Base-by-base conservation (phyloP, 2,113 vertebrate genomes). In the Hippocampus barbouri region DNA sequence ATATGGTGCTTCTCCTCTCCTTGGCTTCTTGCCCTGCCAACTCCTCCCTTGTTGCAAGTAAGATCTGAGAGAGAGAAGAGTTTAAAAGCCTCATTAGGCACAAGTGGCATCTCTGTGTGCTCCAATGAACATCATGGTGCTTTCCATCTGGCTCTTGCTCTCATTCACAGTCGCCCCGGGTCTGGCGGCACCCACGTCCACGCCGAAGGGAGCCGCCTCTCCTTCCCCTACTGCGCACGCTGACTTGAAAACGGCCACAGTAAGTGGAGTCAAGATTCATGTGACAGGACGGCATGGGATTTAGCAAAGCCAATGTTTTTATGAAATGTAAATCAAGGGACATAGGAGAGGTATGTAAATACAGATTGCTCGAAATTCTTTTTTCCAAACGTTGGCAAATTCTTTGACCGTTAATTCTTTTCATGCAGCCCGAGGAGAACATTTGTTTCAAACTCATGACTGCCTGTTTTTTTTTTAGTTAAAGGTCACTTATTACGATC, bases 61-160 rank as follows among this genome's bases (percentile, higher is more conserved):
- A 79, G 74, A 80, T 87, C 85, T 86, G 84, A 91, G 90, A 84
- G 72, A 93, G 84, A 90, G 84, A 84, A 77, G 80, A 74, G 71
- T 90, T 91, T 92, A 91, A 91, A 93, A 91, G 81, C 76, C 86
- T 79, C 89, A 89, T 90, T 90, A 88, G 85, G 80, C 78, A 78
- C 82, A 78, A 77, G 80, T 72, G 80, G 78, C 75, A 70, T 83
- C 69, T 76, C 68, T 51, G 72, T 59, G 72, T 73, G 63, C 74
- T 73, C 56, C 65, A 74, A 84, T 86, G 87, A 60, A 66, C 76
- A 69, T 79, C 80, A 82, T 78, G 82, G 67, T 78, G 71, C 71
- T 82, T 41, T 80, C 74, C 68, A 81, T 74, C 77, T 85, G 74
- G 47, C 49, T 85, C 74, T 30, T 87, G 41, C 61, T 83, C 70